A percentile compares a stretch with the other conserved stretches of the same genome.
Conservation (phyloP, 2,888 invertebrate species). For the Cryptocephalus primarius region DNA sequence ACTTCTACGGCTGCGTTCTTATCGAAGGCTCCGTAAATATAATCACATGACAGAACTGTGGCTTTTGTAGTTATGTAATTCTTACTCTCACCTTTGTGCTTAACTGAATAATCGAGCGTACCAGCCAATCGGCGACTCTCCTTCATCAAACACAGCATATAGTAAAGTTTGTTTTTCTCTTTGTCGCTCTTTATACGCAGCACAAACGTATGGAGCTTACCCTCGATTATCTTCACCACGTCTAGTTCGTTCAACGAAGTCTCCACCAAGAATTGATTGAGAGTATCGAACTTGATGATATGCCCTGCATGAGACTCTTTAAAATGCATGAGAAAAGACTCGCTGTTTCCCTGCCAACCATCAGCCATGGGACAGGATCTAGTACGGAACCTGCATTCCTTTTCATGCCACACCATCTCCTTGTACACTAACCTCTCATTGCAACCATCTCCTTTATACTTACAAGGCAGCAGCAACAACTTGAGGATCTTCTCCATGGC, state of each 20-base stretch:
- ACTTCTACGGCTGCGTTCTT: conserved; percentile 18
- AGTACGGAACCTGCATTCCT: conserved; percentile 18
- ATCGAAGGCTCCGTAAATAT: conserved; percentile 16
- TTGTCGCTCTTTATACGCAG: conserved; percentile 20
- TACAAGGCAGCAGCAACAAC: conserved; percentile 21
- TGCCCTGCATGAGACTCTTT: conserved; percentile 22
- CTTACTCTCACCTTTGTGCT: conserved; percentile 23
- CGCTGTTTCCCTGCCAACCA: conserved; percentile 20
- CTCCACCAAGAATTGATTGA: conserved; percentile 20
- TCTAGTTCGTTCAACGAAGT: conserved; percentile 19
- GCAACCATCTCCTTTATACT: conserved; percentile 21
- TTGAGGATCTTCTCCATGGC: conserved; percentile 20
- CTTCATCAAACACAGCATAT: conserved; percentile 24
- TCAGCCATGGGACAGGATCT: conserved; percentile 18
- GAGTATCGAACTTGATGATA: conserved; percentile 21
- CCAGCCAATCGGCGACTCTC: conserved; percentile 17
- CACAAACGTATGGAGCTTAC: conserved; percentile 21
- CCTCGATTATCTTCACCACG: conserved; percentile 21
- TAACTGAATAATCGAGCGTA: conserved; percentile 22
- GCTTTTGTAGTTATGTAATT: conserved; percentile 26
- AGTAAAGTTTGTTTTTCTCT: conserved; percentile 19
- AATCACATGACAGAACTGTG: conserved; percentile 16
- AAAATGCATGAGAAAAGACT: conserved; percentile 24
- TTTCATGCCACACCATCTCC: conserved; percentile 17
- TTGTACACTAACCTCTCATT: conserved; percentile 14